Evolutionary conservation across 2,113 vertebrate species (phyloP), one percentile per base, ranked within the genome.

Genomic region (Entelurus aequoreus): DNA sequence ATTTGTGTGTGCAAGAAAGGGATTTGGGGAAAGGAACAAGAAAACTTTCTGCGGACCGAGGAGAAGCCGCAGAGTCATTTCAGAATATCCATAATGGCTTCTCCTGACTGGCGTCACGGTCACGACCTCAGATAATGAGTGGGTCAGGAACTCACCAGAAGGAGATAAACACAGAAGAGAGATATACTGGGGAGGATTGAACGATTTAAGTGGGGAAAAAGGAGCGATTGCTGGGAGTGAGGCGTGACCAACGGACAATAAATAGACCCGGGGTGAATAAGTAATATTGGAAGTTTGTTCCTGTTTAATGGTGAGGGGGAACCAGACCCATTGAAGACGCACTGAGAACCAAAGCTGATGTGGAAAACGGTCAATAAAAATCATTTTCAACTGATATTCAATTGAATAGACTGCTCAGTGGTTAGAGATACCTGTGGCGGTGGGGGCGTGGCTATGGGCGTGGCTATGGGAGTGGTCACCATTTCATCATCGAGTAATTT

Each of bases 251-350:
- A 6, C 5, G 56, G 63, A 35, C 9, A 5, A 54, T 35, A 35
- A 12, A 12, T 28, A 51, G 63, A 70, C 38, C 54, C n/a, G 68
- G 61, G 60, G 49, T 6, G 14, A 61, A 74, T 67, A 84, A 71
- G 61, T 62, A 70, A 78, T 79, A 55, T 15, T n/a, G 44, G 12
- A 56, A 68, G 69, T 78, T 79, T 72, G 50, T 61, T 28, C 65
- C 52, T 35, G 51, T 67, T 74, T 69, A 54, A 52, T 37, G 13
- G 46, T 79, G 55, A 78, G 77, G 46, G 64, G 77, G 77, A 75
- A 83, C 35, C 38, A 40, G 46, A 81, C 37, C 54, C 35, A 2
- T 48, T 36, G 19, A 53, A 49, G 64, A 65, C 47, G 5, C 21
- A 12, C 5, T 36, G 28, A 36, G 28, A 14, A 54, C 13, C 15